Evolutionary conservation across 2,888 invertebrate species (phyloP), one percentile per base, ranked within the genome.

Genomic region (Temnothorax unifasciatus): DNA sequence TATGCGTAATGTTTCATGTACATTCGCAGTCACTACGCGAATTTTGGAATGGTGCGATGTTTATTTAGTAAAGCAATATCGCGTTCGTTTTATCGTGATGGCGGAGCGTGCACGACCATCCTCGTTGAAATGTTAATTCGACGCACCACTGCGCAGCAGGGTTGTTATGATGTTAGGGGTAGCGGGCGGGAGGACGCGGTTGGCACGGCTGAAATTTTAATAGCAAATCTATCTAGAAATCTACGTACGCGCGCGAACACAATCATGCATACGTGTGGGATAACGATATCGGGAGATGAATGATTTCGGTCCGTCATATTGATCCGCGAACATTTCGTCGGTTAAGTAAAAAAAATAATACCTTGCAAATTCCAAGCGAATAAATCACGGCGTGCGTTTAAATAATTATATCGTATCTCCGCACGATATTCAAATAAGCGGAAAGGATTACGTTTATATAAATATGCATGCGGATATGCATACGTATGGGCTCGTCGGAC

Each of bases 11-110:
- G 59, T 50, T 84, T 83, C 47, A 38, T 29, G 25, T 75, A 75
- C 47, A 57, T 54, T 64, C 61, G 63, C 38, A 59, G 50, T 69
- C 68, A 29, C 50, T 57, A 47, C 69, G 59, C 57, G 63, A 84
- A 84, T 86, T 88, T 84, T 73, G 63, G 66, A 29, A 59, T 59
- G 52, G 64, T 61, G 61, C 76, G 57, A 89, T 89, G 88, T 89
- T 89, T 89, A 89, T 89, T 89, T 88, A 89, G 88, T 89, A 89
- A 85, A 85, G 86, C 85, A 84, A 88, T 83, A 83, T 71, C 88
- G 83, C 64, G 52, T 64, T 59, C 71, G 71, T 82, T 84, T 86
- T 69, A 81, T 79, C 86, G 52, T 54, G 79, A 38, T 50, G 68
- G 57, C 18, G 18, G 38, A 83, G 81, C 74, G 57, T 84, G 71